Conservation (phyloP, 2,113 vertebrate genomes). For the Corythornis madagascariensis region DNA sequence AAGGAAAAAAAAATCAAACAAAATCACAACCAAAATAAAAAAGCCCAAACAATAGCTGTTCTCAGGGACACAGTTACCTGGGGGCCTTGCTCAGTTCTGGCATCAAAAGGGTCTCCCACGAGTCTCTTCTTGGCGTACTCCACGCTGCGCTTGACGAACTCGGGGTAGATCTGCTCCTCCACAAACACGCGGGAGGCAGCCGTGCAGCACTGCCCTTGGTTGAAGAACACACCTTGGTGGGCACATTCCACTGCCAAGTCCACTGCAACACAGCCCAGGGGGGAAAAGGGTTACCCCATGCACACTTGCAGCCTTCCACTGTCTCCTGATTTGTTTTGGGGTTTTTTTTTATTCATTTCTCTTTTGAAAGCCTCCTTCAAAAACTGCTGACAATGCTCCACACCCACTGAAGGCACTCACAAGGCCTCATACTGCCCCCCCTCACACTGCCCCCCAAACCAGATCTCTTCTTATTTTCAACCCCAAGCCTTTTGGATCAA, state of each 20-base stretch:
- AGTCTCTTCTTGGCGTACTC: constrained; percentile 84
- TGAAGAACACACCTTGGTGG: constrained; percentile 94
- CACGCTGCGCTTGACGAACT: constrained; percentile 88
- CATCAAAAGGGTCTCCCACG: constrained; percentile 89
- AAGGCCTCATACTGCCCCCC: background rate
- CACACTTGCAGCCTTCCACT: background rate
- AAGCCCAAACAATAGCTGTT: constrained; percentile 15
- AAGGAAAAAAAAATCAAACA: constrained; percentile 2
- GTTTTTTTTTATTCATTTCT: background rate
- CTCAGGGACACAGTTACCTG: constrained; percentile 80
- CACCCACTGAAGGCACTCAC: background rate
- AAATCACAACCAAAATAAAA: constrained; percentile 33
- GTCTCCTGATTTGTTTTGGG: background rate
- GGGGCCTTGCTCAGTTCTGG: constrained; percentile 88
- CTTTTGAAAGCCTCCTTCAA: background rate
- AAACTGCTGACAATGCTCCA: background rate
- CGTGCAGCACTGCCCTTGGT: constrained; percentile 95
- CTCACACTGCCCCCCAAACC: background rate
- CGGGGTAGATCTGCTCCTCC: constrained; percentile 86
- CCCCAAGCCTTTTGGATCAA: background rate
- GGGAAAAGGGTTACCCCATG: constrained; percentile 23
- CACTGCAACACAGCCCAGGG: constrained; percentile 76
- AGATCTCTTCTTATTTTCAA: background rate
- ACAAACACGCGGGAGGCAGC: constrained; percentile 91
- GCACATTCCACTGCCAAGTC: constrained; percentile 91